Percentiles rank a stretch among this genome's conserved stretches.
These are phyloP conservation scores for Epistrophe eligans DNA, from an alignment of 2,888 invertebrate genomes.

Conservation along the genomic window DNA sequence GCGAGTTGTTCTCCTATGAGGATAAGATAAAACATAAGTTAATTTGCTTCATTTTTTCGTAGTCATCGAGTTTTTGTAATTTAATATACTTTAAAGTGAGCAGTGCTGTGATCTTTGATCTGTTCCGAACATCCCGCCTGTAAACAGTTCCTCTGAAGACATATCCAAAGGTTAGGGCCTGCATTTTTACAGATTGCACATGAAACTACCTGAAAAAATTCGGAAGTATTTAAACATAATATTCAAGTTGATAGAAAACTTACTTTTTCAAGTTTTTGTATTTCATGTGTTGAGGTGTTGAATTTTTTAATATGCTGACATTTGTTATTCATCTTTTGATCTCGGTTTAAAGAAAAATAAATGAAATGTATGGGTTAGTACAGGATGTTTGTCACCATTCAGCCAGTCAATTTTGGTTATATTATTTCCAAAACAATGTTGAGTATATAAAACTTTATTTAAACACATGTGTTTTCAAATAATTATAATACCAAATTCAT, in stretches of 20 bases:
- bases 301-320: slow-evolving; percentile 74
- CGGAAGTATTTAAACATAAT: background rate
- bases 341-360: slow-evolving; percentile 44
- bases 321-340: slow-evolving; percentile 68
- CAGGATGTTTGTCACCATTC: slow-evolving; percentile 57
- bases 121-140: slow-evolving; percentile 93
- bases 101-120: slow-evolving; percentile 92
- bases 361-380: slow-evolving; percentile 49
- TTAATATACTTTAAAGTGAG: slow-evolving; percentile 88
- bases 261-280: slow-evolving; percentile 80
- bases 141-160: slow-evolving; percentile 91
- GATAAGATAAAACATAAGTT: background rate
- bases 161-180: slow-evolving; percentile 94
- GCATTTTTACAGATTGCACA: slow-evolving; percentile 90
- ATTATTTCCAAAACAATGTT: slow-evolving; percentile 36
- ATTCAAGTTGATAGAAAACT: background rate
- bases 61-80: background rate
- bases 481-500: slow-evolving; percentile 54
- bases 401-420: slow-evolving; percentile 7
- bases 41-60: slow-evolving; percentile 1
- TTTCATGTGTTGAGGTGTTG: slow-evolving; percentile 74
- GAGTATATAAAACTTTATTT: slow-evolving; percentile 39
- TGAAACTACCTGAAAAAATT: slow-evolving; percentile 83
- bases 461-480: slow-evolving; percentile 51
- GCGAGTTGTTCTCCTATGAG: slow-evolving; percentile 86